Conservation (phyloP, 2,888 invertebrate species). For the Argyresthia goedartella region DNA sequence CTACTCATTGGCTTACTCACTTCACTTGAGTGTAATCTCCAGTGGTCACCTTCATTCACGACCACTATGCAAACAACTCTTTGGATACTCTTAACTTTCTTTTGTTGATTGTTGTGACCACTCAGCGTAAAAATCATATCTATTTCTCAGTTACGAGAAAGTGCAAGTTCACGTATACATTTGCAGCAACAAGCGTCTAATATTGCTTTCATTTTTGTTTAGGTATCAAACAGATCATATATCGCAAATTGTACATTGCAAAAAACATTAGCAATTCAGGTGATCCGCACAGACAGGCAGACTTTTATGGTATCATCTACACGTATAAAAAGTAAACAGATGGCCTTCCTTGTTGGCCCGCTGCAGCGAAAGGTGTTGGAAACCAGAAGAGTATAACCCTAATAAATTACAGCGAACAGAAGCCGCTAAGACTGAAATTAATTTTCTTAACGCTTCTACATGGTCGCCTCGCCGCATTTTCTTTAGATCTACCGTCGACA, state of each 20-base stretch:
- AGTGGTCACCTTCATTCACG: slow-evolving; percentile 13
- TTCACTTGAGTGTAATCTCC: slow-evolving; percentile 17
- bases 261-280: slow-evolving; percentile 26
- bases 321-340: slow-evolving; percentile 31
- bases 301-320: slow-evolving; percentile 25
- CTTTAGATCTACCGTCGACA: slow-evolving; percentile 7
- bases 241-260: slow-evolving; percentile 19
- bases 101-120: slow-evolving; percentile 16
- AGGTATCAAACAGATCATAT: slow-evolving; percentile 17
- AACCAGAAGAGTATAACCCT: slow-evolving; percentile 24
- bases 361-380: slow-evolving; percentile 35
- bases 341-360: slow-evolving; percentile 29
- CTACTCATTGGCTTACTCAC: slow-evolving; percentile 7
- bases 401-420: slow-evolving; percentile 24
- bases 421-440: slow-evolving; percentile 26
- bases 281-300: slow-evolving; percentile 13
- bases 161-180: slow-evolving; percentile 23
- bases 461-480: slow-evolving; percentile 4
- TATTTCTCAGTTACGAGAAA: slow-evolving; percentile 22
- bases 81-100: slow-evolving; percentile 18
- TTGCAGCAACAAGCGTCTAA: slow-evolving; percentile 13
- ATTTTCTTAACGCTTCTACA: slow-evolving; percentile 23
- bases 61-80: slow-evolving; percentile 9
- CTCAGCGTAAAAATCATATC: slow-evolving; percentile 15
- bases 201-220: slow-evolving; percentile 21